Base-by-base conservation (phyloP, 2,797 vertebrate species). In the Ceyx erithaca region DNA sequence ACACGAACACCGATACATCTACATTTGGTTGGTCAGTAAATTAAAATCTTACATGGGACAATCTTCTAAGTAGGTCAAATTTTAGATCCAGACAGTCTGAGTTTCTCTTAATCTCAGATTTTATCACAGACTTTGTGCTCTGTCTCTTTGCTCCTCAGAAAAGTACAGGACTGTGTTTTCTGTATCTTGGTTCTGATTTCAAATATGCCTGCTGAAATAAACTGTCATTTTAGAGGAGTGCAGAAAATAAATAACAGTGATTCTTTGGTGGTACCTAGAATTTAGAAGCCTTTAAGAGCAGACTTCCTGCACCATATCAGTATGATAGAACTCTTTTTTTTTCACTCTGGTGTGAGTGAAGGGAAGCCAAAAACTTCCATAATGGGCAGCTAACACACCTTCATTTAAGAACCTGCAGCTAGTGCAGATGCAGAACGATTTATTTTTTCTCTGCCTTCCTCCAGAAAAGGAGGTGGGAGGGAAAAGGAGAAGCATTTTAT, bases 51-150 rank as follows among this genome's bases (percentile, higher is more conserved):
- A 88, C 62, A 61, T 69, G 43, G 78, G 68, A 97, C 93, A 96
- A 93, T 93, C 95, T 97, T 96, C 94, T 97, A 80, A 91, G 88
- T 85, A 94, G 93, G 93, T 94, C 88, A 94, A 81, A 95, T 93
- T 95, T 98, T 95, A 96, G 15, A 30, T 89, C 57, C 94, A 96
- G 86, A 70, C 80, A 94, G 61, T 91, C 30, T 87, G 84, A 91
- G 78, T 80, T 95, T 86, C 92, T 92, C 72, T 94, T 85, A 81
- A 72, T 70, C 87, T 95, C 80, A 81, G 59, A 73, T 83, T 95
- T 91, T 90, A 72, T 91, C 75, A 72, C 13, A 57, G 70, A 94
- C 45, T 94, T 62, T 71, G 90, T 86, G 66, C 51, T 89, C 79
- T 69, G 54, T 13, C 41, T 77, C 25, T 48, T 67, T 5, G 14